These are phyloP conservation scores for Spondyliosoma cantharus DNA, from an alignment of 2,797 vertebrate species.

Conservation along the genomic window DNA sequence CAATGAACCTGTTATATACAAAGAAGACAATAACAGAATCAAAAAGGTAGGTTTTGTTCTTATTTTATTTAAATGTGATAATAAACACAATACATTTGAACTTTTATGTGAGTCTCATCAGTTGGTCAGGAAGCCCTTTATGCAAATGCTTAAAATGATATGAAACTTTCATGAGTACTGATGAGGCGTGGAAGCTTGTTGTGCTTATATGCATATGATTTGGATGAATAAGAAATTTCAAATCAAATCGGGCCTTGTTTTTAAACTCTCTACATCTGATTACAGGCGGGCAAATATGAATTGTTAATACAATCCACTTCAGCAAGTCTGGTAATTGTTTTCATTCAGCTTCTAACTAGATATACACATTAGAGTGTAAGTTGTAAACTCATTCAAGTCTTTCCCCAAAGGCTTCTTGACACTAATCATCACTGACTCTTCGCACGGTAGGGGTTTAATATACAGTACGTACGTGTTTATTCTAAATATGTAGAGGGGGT, in stretches of 20 bases:
- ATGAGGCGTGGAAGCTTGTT: background rate
- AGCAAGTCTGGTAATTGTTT: conserved; percentile 13
- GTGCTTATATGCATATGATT: background rate
- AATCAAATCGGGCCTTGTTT: background rate
- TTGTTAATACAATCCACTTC: background rate
- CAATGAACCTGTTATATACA: conserved; percentile 19
- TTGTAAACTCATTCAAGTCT: background rate
- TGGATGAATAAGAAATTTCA: background rate
- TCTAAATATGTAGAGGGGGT: background rate
- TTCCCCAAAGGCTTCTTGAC: background rate
- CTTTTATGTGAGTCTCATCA: background rate
- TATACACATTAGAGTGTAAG: background rate
- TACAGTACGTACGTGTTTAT: background rate
- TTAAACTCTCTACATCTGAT: background rate
- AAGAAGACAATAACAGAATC: conserved; percentile 6
- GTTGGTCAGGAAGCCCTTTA: background rate
- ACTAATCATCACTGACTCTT: background rate
- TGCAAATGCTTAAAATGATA: background rate
- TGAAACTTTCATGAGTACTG: background rate
- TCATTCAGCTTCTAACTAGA: background rate
- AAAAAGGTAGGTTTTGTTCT: background rate
- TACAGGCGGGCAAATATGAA: background rate
- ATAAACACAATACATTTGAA: background rate
- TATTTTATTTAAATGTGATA: conserved; percentile 1
- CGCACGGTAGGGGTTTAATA: background rate